These are phyloP conservation scores for Contarinia nasturtii DNA, from an alignment of 1,140 invertebrate genomes.

Conservation along the genomic window DNA sequence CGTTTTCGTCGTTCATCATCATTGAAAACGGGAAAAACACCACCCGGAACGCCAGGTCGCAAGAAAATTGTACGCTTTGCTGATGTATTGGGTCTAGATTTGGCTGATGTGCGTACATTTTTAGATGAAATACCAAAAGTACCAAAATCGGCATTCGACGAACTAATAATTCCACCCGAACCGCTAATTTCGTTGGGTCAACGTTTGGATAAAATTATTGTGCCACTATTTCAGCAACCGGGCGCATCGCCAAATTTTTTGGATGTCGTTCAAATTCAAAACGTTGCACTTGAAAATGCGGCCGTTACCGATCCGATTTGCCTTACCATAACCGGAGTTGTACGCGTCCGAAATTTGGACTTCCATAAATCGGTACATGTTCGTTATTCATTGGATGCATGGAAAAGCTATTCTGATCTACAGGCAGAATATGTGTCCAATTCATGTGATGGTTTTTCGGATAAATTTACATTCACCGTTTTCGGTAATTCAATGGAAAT, in stretches of 20 bases:
- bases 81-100: constrained; percentile 78
- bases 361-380: constrained; percentile 81
- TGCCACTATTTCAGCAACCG: constrained; percentile 70
- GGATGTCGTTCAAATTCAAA: constrained; percentile 46
- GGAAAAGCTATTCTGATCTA: constrained; percentile 67
- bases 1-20: constrained; percentile 62
- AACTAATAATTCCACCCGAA: constrained; percentile 30
- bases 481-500: constrained; percentile 49
- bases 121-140: constrained; percentile 75
- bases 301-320: constrained; percentile 45
- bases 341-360: constrained; percentile 75
- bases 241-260: constrained; percentile 54
- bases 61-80: constrained; percentile 94
- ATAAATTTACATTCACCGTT: constrained; percentile 64
- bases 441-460: constrained; percentile 83
- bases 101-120: constrained; percentile 78
- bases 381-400: constrained; percentile 69
- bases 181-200: constrained; percentile 25
- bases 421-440: constrained; percentile 65
- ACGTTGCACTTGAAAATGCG: constrained; percentile 72
- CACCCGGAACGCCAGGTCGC: constrained; percentile 65
- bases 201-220: constrained; percentile 32
- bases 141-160: constrained; percentile 66
- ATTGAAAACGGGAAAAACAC: constrained; percentile 77
- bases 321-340: constrained; percentile 63